Evolutionary conservation across 1,140 invertebrate genomes (phyloP).

Genomic region (Aethina tumida): DNA sequence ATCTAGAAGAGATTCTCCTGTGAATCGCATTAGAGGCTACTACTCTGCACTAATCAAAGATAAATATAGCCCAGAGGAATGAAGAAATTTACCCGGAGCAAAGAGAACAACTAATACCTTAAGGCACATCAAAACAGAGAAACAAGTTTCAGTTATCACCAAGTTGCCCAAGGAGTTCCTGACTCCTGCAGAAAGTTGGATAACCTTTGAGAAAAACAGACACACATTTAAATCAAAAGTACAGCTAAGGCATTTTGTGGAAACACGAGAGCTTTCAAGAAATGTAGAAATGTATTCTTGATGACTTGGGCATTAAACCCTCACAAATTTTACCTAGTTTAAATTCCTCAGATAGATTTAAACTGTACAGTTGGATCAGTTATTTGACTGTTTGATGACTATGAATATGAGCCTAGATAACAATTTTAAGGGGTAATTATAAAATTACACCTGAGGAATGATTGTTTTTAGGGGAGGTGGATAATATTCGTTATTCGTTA

Average conservation of each 20-base stretch:
- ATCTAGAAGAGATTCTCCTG: too few relatives aligned
- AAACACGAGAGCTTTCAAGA: constrained; percentile 48
- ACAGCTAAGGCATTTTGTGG: constrained; percentile 49
- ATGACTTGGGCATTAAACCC: constrained; percentile 34
- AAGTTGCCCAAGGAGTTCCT: constrained; percentile 37
- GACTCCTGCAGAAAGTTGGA: constrained; percentile 46
- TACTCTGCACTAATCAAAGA: constrained; percentile 42
- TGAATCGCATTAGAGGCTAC: constrained; percentile 40
- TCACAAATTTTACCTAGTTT: constrained; percentile 38
- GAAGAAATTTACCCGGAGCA: constrained; percentile 34
- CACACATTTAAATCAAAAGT: constrained; percentile 58
- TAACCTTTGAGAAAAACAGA: constrained; percentile 45
- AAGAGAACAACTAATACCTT: constrained; percentile 26
- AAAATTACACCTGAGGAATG: constrained; percentile 49
- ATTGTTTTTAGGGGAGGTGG: constrained; percentile 50
- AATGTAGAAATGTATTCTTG: constrained; percentile 51
- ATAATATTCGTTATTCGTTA: constrained; percentile 51
- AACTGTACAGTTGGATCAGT: constrained; percentile 26
- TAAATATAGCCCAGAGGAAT: constrained; percentile 31
- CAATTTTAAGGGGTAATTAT: not conserved
- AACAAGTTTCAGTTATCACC: constrained; percentile 38
- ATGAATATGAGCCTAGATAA: constrained; percentile 55
- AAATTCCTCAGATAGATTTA: constrained; percentile 5
- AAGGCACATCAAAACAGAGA: constrained; percentile 35
- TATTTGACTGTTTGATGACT: constrained; percentile 60